These are phyloP conservation scores for Meliscaeva auricollis DNA, from an alignment of 2,888 invertebrate genomes.

Conservation along the genomic window DNA sequence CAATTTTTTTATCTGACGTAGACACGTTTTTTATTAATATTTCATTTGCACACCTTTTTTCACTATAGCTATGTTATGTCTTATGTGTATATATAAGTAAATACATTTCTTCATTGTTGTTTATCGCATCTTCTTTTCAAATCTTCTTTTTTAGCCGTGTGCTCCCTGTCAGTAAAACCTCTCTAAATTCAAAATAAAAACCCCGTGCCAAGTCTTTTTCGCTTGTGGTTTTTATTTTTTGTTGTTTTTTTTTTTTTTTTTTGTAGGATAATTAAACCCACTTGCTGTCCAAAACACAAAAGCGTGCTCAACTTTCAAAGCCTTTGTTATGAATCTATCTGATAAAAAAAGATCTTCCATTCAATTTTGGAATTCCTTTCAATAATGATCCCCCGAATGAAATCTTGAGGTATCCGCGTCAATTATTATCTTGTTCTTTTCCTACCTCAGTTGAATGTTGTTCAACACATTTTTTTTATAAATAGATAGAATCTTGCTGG, in stretches of 20 bases:
- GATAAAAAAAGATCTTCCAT: slow-evolving; percentile 42
- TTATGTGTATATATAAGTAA: no score
- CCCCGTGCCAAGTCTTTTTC: slow-evolving; percentile 42
- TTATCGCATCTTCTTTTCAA: slow-evolving; percentile 19
- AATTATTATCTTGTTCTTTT: slow-evolving; percentile 54
- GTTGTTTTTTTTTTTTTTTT: slow-evolving; percentile 15
- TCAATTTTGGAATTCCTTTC: slow-evolving; percentile 54
- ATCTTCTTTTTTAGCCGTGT: slow-evolving; percentile 13
- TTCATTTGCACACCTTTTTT: no score
- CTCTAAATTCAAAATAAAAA: background rate
- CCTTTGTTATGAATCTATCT: slow-evolving; percentile 38
- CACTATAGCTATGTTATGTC: no score
- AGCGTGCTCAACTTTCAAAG: background rate
- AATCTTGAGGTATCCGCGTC: slow-evolving; percentile 52
- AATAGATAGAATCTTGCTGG: slow-evolving; percentile 34
- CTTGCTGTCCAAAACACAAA: slow-evolving; percentile 51
- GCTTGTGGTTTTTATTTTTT: slow-evolving; percentile 28
- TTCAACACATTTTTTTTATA: slow-evolving; percentile 29
- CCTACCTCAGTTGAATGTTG: slow-evolving; percentile 32
- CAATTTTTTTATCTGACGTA: no score
- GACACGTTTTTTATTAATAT: no score
- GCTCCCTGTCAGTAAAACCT: slow-evolving; percentile 36
- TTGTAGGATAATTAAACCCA: slow-evolving; percentile 51
- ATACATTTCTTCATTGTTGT: background rate
- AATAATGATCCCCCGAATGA: slow-evolving; percentile 57